A percentile compares a stretch with the other conserved stretches of the same genome.
Conservation (phyloP, 2,113 vertebrate species). For the Naja naja region DNA sequence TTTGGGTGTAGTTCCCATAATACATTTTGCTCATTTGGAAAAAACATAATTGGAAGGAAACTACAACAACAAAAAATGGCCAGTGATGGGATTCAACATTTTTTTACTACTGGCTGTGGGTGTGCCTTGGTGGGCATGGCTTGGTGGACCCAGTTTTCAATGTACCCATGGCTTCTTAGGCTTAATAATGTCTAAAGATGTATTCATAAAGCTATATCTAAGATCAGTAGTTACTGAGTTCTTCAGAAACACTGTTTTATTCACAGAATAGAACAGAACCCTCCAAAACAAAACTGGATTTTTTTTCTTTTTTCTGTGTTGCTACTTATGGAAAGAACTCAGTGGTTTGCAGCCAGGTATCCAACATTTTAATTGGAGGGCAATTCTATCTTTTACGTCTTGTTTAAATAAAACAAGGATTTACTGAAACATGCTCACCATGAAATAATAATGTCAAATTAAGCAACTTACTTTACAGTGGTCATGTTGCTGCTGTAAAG, state of each 20-base stretch:
- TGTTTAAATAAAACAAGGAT: neutral
- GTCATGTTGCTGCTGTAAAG: slow-evolving; percentile 88
- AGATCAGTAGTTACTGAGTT: neutral
- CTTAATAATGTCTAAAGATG: neutral
- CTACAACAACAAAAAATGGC: neutral
- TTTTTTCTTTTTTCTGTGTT: neutral
- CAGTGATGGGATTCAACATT: neutral
- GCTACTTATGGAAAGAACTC: neutral
- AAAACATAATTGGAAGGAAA: neutral
- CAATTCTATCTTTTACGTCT: neutral
- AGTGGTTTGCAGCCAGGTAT: neutral
- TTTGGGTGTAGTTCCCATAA: neutral
- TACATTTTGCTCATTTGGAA: neutral
- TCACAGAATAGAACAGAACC: neutral
- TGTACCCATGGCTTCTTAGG: neutral
- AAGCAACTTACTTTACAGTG: slow-evolving; percentile 82
- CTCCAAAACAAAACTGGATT: neutral
- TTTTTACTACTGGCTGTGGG: too few relatives aligned
- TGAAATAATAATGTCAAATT: neutral
- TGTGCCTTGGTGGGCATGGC: too few relatives aligned
- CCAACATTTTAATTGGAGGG: neutral
- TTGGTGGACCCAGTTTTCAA: neutral
- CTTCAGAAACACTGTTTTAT: neutral
- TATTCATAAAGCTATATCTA: neutral
- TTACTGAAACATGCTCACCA: neutral